Base-by-base conservation (phyloP, 1,140 invertebrate species). In the Nymphalis io region DNA sequence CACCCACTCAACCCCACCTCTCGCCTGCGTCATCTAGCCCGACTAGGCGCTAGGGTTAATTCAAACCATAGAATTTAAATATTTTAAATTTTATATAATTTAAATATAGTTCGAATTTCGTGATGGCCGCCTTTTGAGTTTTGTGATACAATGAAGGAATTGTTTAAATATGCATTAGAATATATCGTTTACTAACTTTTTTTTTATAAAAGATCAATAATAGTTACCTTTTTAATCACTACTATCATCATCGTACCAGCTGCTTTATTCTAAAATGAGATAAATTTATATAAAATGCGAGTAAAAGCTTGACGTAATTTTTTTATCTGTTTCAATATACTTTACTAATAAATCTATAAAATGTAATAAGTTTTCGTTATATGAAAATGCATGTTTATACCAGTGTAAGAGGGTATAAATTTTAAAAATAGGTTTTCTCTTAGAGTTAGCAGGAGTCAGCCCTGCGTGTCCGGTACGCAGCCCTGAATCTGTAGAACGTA, bases 401-500 rank as follows among this genome's bases (percentile, higher is more conserved):
- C 27, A 1, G 27, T 0, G 10, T 4, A 33, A 8, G 27, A 33
- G 4, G 3, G 4, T 33, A 6, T 33, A 5, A 33, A 6, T 33
- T 8, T 4, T 2, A 33, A 33, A 33, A 33, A 33, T 33, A 33
- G 10, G 1, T 8, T 33, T 33, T 8, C 6, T 33, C 27, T 71
- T 58, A 20, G 55, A 46, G n/a, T 11, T 40, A 12, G 18, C 55
- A n/a, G 6, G 64, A 70, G 82, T 6, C 83, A 91, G 76, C 87
- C 89, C 87, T 91, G 85, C 48, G 60, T 89, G 89, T 91, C 87
- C 89, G 83, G 86, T 79, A 68, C 74, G 79, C 85, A 87, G 81
- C 84, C 86, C 85, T 89, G 88, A 87, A 84, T 88, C 87, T 85
- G 84, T 89, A 89, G 88, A 87, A 86, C 84, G 84, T 81, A 85